phyloP scores from a whole-genome alignment of 2,113 vertebrate species.

The Rutilus rutilus region DNA sequence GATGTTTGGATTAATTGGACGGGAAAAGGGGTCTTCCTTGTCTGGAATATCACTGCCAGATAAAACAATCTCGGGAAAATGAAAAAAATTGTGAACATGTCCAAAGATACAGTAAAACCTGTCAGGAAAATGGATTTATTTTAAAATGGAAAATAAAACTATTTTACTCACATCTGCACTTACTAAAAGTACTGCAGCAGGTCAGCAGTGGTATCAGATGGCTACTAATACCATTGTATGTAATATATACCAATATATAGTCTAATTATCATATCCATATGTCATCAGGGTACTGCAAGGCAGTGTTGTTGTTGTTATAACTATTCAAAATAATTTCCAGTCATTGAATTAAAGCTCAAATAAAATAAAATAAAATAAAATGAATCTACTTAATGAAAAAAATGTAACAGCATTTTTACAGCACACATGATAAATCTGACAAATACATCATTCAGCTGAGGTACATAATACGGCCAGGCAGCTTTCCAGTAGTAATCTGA shows the following conservation, averaged over 20 bases:
- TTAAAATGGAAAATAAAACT: no score
- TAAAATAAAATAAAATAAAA: background rate
- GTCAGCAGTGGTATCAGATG: no score
- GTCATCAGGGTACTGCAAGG: background rate
- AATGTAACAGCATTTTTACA: background rate
- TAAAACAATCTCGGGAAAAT: constrained; percentile 1
- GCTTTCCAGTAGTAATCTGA: background rate
- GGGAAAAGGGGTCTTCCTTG: constrained; percentile 1
- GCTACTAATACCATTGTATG: no score
- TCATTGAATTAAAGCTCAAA: background rate
- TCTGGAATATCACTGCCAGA: constrained; percentile 11
- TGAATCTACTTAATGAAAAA: background rate
- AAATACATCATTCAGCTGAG: background rate
- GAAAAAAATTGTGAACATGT: background rate
- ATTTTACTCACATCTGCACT: no score
- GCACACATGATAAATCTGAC: background rate
- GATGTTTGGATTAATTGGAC: constrained; percentile 1
- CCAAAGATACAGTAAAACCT: background rate
- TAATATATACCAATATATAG: no score
- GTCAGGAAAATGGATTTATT: no score
- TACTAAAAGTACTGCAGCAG: no score
- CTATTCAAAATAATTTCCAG: background rate
- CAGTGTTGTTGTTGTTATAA: background rate
- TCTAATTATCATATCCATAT: background rate
- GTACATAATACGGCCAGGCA: background rate